Base-by-base conservation (phyloP, 2,888 invertebrate species). In the Folsomia candida region DNA sequence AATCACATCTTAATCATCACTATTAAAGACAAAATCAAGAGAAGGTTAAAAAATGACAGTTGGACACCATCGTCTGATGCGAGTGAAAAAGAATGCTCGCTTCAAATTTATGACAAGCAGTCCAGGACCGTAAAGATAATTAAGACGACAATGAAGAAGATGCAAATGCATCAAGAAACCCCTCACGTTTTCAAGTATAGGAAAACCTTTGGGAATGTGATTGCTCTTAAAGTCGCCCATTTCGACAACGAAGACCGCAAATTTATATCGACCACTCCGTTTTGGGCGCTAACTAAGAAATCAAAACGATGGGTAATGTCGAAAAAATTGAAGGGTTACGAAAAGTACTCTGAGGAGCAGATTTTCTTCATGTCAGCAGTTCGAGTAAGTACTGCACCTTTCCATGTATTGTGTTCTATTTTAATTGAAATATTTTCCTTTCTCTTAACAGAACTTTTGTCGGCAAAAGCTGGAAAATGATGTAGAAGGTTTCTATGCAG, bases 311-410 rank as follows among this genome's bases (percentile, higher is more conserved):
- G 59, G 59, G 59, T 24, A 6, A 24, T 59, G 3, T 59, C 59
- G 4, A 59, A 24, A 26, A 59, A 59, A 59, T 18, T 59, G 18
- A 3, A 9, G 22, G 59, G 59, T 22, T 14, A 60, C 6, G 14
- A 3, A 4, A 54, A 65, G 3, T 69, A 24, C 24, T 27, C 57
- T 9, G 71, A 72, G n/a, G 71, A 72, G 24, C 71, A 72, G 24
- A 18, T 69, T 2, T 68, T 66, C 47, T 72, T 72, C 58, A 65
- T 72, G 61, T 22, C 60, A 11, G 54, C 54, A 27, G 68, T 61
- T 26, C 24, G 71, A 61, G 71, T 72, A 57, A 9, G 9, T 58
- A n/a, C n/a, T n/a, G n/a, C n/a, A n/a, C n/a, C n/a, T n/a, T 22
- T 22, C 18, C 47, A 47, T 47, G 22, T 57, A 57, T 11, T n/a